These are phyloP conservation scores for Aurelia aurita complex sp. Pacific DNA, from an alignment of 30 jellyfish, hydroid and myxozoan genomes.

Conservation along the genomic window DNA sequence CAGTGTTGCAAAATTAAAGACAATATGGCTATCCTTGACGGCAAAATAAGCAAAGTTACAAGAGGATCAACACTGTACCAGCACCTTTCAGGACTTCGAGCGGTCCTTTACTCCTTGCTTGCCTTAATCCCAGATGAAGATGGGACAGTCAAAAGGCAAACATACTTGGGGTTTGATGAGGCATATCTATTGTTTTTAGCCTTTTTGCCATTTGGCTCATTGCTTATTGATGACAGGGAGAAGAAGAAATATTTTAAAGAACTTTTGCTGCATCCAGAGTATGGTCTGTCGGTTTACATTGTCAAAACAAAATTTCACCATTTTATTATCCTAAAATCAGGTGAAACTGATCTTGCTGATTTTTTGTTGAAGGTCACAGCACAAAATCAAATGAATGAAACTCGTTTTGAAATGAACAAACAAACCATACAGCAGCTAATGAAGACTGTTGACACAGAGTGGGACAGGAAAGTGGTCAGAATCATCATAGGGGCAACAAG, in stretches of 20 bases:
- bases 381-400: background rate
- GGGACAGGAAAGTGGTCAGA: constrained; percentile 10
- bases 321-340: constrained; percentile 18
- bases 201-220: too few relatives aligned
- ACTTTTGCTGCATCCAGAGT: constrained; percentile 29
- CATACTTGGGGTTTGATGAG: too few relatives aligned
- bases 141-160: too few relatives aligned
- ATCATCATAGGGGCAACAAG: background rate
- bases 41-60: background rate
- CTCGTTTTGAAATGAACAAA: background rate
- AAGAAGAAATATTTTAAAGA: background rate
- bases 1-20: background rate
- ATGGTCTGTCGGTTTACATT: constrained; percentile 27
- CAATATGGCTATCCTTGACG: background rate
- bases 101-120: too few relatives aligned
- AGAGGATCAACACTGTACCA: background rate
- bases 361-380: constrained; percentile 1
- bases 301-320: constrained; percentile 6
- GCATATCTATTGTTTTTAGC: too few relatives aligned
- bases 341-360: constrained; percentile 4
- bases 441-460: constrained; percentile 23
- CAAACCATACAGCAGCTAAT: constrained; percentile 1
- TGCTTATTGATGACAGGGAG: too few relatives aligned
- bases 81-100: too few relatives aligned
- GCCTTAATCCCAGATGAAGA: too few relatives aligned